phyloP scores from a whole-genome alignment of 1,140 invertebrate species.

The Caerostris extrusa region DNA sequence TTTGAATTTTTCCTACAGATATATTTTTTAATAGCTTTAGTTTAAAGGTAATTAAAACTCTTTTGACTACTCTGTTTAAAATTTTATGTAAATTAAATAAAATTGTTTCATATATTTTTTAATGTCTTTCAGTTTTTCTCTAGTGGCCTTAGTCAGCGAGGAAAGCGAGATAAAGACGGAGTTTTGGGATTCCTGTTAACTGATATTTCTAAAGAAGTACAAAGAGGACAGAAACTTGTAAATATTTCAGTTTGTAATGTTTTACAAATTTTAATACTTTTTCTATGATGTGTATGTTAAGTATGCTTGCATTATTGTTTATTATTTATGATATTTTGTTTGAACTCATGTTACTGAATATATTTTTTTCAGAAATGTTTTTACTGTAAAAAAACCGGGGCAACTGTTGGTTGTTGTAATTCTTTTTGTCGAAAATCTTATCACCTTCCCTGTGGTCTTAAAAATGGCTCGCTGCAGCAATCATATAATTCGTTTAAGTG shows the following conservation, averaged over 20 bases:
- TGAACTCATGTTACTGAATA: neutral
- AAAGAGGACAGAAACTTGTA: slow-evolving; percentile 83
- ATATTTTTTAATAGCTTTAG: no score
- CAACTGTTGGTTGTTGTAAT: slow-evolving; percentile 85
- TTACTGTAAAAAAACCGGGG: slow-evolving; percentile 85
- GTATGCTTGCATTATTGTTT: neutral
- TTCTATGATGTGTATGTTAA: neutral
- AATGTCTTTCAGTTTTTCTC: slow-evolving; percentile 84
- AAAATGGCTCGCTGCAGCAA: slow-evolving; percentile 84
- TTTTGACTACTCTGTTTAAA: no score
- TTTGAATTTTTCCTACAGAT: no score
- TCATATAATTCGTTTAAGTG: slow-evolving; percentile 86
- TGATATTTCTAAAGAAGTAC: slow-evolving; percentile 85
- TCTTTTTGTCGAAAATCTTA: slow-evolving; percentile 84
- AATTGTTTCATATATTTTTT: neutral
- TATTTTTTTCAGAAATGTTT: slow-evolving; percentile 83
- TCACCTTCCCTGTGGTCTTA: slow-evolving; percentile 86
- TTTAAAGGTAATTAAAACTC: no score
- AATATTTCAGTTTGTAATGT: neutral
- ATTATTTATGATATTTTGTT: neutral
- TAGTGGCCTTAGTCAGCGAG: slow-evolving; percentile 85
- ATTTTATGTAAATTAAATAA: neutral
- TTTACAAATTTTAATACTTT: neutral
- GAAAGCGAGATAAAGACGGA: slow-evolving; percentile 84
- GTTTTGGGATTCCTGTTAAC: slow-evolving; percentile 85